A percentile compares a stretch with the other conserved stretches of the same genome.
phyloP scores from a whole-genome alignment of 2,797 vertebrate species.

The Halcyon leucocephala region DNA sequence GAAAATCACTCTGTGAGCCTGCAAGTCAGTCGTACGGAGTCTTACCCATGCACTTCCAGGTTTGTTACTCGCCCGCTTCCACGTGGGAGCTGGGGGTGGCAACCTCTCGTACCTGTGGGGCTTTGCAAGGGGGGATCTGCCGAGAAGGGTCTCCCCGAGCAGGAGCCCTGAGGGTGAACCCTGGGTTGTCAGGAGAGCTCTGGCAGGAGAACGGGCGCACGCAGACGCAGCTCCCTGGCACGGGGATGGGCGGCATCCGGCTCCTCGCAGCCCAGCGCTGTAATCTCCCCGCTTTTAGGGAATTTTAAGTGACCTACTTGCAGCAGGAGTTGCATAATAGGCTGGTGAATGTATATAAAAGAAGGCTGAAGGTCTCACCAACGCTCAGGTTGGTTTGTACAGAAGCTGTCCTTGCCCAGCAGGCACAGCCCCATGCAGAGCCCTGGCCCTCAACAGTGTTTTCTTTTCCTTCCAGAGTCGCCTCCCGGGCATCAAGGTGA shows the following conservation, averaged over 20 bases:
- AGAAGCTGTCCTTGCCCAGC: background rate
- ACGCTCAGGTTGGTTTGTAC: background rate
- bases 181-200: background rate
- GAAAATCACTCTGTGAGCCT: background rate
- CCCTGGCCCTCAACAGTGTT: background rate
- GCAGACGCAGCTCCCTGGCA: accelerated
- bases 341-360: background rate
- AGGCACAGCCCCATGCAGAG: accelerated
- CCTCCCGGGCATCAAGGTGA: conserved; percentile 92
- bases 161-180: background rate
- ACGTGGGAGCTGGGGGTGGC: accelerated
- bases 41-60: background rate
- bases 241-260: background rate
- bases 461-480: conserved; percentile 81
- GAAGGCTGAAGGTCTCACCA: background rate
- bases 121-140: background rate
- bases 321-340: conserved; percentile 58
- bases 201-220: accelerated
- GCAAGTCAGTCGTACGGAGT: accelerated
- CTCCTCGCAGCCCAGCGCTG: background rate
- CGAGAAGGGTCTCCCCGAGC: background rate
- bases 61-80: background rate
- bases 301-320: conserved; percentile 68
- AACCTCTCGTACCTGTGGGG: accelerated
- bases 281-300: conserved; percentile 48